Evolutionary conservation across 2,113 vertebrate species (phyloP), one percentile per base, ranked within the genome.

Genomic region (Hemibagrus wyckioides): DNA sequence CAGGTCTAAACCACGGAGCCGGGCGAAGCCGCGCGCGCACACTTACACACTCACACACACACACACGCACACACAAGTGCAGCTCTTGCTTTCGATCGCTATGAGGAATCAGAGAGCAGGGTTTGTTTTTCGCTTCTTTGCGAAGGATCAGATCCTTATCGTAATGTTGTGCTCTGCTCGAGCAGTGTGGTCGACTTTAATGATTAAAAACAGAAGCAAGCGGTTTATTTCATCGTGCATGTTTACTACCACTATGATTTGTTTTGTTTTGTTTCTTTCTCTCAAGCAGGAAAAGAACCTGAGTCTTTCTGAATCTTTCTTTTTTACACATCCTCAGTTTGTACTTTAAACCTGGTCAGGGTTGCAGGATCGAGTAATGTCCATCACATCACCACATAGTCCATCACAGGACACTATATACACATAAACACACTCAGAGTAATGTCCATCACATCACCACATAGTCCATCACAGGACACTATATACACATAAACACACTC

Each of bases 101-200:
- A 48, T 85, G 92, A 90, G 93, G 92, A 93, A 91, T 90, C 93
- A 91, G 90, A 92, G 93, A 92, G 92, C 87, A 50, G 88, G 54
- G 25, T 63, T n/a, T 86, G 17, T 85, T 92, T 91, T 56, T 67
- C n/a, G n/a, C n/a, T 89, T 56, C 82, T 86, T 86, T 88, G 85
- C 85, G 86, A 88, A 86, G 75, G 82, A 90, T 83, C 83, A 88
- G 84, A 48, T 44, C 52, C 71, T 75, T 59, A 75, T 85, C 41
- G 28, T 28, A 67, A 63, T 39, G 61, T 30, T 28, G 8, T 13
- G 2, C 7, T 71, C 67, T 69, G 67, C 17, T 39, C 33, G 0
- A 23, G 33, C 33, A 69, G 2, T 69, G 6, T 36, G 63, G 13
- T 33, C 14, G n/a, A 67, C 6, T 33, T 36, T 69, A 69, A 7